Evolutionary conservation across 2,888 invertebrate genomes (phyloP), one percentile per base, ranked within the genome.

Genomic region (Masnerella sp.): DNA sequence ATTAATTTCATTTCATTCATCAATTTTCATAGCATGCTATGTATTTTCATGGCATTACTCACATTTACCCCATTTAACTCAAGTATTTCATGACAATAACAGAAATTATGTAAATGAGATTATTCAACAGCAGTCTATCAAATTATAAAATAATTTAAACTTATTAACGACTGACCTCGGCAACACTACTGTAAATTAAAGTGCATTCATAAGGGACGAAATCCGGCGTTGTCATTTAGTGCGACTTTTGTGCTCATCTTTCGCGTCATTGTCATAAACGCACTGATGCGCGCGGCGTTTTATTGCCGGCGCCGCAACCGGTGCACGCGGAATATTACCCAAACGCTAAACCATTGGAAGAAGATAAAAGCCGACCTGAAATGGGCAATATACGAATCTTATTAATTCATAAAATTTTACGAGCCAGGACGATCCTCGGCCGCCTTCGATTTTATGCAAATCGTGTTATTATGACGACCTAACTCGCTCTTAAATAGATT

Each of bases 331-430:
- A 62, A 70, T 71, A 64, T 64, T 62, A 45, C 58, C 38, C 52
- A 59, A 45, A 64, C 52, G 70, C 43, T 59, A 38, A 52, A 65
- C 59, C 59, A 34, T 59, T 65, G 54, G 34, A 43, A 42, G 42
- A 51, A 64, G 54, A 71, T 65, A 65, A 65, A 71, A 59, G 65
- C 40, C 12, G 14, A n/a, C 4, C 52, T 61, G 40, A n/a, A 52
- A 49, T 15, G 12, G 49, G 51, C 52, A 54, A 61, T 72, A 65
- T 38, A 34, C 28, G 59, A 42, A 43, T 59, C 65, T 72, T 72
- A 65, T 65, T 72, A 72, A 72, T 65, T 72, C 72, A 72, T 67
- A 67, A 65, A 59, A 59, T 72, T 72, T 65, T 52, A 65, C 65
- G 72, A 61, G 38, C 54, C 32, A 5, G 38, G 36, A 65, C 65